These are phyloP conservation scores for Caenorhabditis sulstoni DNA, from an alignment of 2,888 invertebrate genomes.

Conservation along the genomic window DNA sequence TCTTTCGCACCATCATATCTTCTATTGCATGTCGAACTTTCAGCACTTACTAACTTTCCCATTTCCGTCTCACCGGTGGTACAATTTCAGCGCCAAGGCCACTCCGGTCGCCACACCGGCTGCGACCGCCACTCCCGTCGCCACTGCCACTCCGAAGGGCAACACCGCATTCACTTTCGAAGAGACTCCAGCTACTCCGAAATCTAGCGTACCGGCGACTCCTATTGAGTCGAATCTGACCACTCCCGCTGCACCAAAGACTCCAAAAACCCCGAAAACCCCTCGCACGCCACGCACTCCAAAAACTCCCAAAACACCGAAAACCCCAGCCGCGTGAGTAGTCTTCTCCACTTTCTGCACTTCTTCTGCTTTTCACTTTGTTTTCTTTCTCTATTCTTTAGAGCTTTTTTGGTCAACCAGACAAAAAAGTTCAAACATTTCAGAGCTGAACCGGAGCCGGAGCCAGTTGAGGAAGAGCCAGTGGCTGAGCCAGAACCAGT, in stretches of 20 bases:
- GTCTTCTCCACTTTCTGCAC: slow-evolving; percentile 21
- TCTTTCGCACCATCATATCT: slow-evolving; percentile 9
- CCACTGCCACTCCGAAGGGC: slow-evolving; percentile 65
- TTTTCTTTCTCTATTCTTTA: slow-evolving; percentile 1
- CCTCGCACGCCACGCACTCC: slow-evolving; percentile 75
- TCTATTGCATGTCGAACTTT: background rate
- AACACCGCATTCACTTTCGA: slow-evolving; percentile 71
- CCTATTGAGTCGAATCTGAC: slow-evolving; percentile 53
- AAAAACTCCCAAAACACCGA: slow-evolving; percentile 72
- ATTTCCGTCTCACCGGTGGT: slow-evolving; percentile 16
- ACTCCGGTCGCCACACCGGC: slow-evolving; percentile 51
- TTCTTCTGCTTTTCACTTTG: slow-evolving; percentile 8
- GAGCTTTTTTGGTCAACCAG: background rate
- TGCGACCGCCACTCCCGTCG: slow-evolving; percentile 55
- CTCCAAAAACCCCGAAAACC: slow-evolving; percentile 72
- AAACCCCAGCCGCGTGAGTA: slow-evolving; percentile 66
- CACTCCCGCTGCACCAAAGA: slow-evolving; percentile 73
- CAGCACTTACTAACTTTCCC: slow-evolving; percentile 30
- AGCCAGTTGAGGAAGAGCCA: slow-evolving; percentile 48
- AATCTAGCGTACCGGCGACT: slow-evolving; percentile 57
- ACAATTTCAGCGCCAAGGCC: slow-evolving; percentile 53
- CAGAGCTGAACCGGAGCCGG: slow-evolving; percentile 54
- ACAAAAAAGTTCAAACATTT: background rate
- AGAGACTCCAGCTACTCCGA: slow-evolving; percentile 73
- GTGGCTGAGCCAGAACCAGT: slow-evolving; percentile 61